Percentiles rank a stretch among this genome's conserved stretches.
phyloP scores from a whole-genome alignment of 2,888 invertebrate species.

The Drosophila anomalipes region DNA sequence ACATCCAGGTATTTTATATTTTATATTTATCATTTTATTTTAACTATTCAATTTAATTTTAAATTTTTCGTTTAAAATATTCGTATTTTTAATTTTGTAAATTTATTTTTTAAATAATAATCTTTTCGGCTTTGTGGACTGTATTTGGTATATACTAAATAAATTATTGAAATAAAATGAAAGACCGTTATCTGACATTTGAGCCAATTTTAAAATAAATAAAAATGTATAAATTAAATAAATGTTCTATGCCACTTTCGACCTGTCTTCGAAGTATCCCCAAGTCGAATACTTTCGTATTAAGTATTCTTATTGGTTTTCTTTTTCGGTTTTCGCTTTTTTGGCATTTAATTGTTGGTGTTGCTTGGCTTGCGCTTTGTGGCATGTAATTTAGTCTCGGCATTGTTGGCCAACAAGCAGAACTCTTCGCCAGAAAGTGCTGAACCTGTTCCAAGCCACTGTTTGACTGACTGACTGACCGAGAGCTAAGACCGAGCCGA shows the following conservation, averaged over 20 bases:
- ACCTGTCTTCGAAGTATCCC: background rate
- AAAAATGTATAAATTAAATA: background rate
- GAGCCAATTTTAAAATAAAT: background rate
- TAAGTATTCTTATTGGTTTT: slow-evolving; percentile 22
- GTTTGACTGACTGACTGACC: slow-evolving; percentile 63
- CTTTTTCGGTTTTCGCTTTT: slow-evolving; percentile 58
- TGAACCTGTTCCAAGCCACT: slow-evolving; percentile 33
- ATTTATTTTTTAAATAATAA: background rate
- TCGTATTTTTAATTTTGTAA: background rate
- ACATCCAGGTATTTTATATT: background rate
- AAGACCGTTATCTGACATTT: no score
- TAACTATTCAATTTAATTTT: no score
- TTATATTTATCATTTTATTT: background rate
- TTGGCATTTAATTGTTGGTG: slow-evolving; percentile 44
- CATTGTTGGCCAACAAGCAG: slow-evolving; percentile 15
- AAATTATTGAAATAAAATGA: background rate
- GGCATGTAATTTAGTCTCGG: slow-evolving; percentile 29
- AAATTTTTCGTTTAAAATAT: background rate
- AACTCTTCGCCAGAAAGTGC: slow-evolving; percentile 26
- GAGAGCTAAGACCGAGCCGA: slow-evolving; percentile 34
- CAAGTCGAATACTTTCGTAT: background rate
- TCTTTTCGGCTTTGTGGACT: background rate
- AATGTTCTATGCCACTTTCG: rapidly evolving
- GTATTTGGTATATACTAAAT: background rate
- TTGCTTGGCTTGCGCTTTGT: slow-evolving; percentile 18